phyloP scores from a whole-genome alignment of 2,888 invertebrate genomes.

The Drosophila kuntzei region DNA sequence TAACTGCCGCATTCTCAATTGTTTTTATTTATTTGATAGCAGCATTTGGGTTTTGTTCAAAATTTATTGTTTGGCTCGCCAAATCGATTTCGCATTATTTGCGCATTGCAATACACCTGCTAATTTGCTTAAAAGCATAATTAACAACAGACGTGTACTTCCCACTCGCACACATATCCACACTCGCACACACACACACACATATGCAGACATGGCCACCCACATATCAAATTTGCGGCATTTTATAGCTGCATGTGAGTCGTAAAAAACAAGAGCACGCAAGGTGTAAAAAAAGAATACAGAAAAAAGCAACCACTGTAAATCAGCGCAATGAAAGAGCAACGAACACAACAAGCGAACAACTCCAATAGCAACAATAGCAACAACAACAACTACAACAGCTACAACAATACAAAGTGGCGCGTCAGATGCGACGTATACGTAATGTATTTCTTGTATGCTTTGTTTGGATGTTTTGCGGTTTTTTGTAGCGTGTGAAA shows the following conservation, averaged over 20 bases:
- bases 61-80: slow-evolving; percentile 64
- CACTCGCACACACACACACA: slow-evolving; percentile 3
- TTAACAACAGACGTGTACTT: slow-evolving; percentile 58
- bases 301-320: slow-evolving; percentile 54
- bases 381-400: slow-evolving; percentile 16
- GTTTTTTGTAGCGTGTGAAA: slow-evolving; percentile 52
- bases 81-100: slow-evolving; percentile 72
- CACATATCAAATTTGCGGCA: slow-evolving; percentile 22
- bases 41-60: slow-evolving; percentile 31
- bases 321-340: slow-evolving; percentile 65
- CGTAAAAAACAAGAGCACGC: slow-evolving; percentile 61
- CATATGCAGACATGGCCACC: slow-evolving; percentile 6
- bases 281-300: slow-evolving; percentile 58
- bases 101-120: slow-evolving; percentile 63
- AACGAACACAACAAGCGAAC: slow-evolving; percentile 37
- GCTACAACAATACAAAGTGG: slow-evolving; percentile 22
- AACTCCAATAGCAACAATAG: slow-evolving; percentile 29
- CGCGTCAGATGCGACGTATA: slow-evolving; percentile 56
- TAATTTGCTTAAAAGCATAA: slow-evolving; percentile 81
- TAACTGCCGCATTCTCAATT: not conserved
- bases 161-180: slow-evolving; percentile 12
- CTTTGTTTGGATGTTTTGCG: slow-evolving; percentile 48
- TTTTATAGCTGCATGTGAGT: slow-evolving; percentile 70
- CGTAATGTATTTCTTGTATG: slow-evolving; percentile 52
- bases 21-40: slow-evolving; percentile 37